These are phyloP conservation scores for Ctenopoma kingsleyae DNA, from an alignment of 2,797 vertebrate species.

Conservation along the genomic window DNA sequence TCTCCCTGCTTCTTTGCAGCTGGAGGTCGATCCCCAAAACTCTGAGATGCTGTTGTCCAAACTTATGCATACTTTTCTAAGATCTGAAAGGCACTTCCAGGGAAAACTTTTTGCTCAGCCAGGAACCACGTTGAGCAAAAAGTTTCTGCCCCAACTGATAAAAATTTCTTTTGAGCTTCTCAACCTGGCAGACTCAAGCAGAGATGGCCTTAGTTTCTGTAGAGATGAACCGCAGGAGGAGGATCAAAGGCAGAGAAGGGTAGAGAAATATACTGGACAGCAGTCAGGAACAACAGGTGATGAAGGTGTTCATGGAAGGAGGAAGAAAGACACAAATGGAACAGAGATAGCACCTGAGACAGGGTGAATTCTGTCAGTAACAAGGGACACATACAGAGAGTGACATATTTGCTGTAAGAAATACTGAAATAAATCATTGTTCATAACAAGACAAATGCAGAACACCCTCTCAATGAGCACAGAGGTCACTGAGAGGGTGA, in stretches of 20 bases:
- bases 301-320: slow-evolving; percentile 40
- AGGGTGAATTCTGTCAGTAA: slow-evolving; percentile 46
- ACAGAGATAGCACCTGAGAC: slow-evolving; percentile 19
- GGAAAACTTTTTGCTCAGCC: background rate
- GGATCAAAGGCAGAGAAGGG: slow-evolving; percentile 62
- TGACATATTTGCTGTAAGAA: slow-evolving; percentile 1
- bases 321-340: slow-evolving; percentile 33
- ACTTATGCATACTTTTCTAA: slow-evolving; percentile 21
- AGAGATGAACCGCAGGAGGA: slow-evolving; percentile 25
- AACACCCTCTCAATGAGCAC: background rate
- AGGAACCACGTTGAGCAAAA: slow-evolving; percentile 16
- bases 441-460: slow-evolving; percentile 11
- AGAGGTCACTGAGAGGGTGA: background rate
- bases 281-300: slow-evolving; percentile 58
- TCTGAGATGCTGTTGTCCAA: slow-evolving; percentile 20
- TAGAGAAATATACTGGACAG: slow-evolving; percentile 42
- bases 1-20: slow-evolving; percentile 24
- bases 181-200: slow-evolving; percentile 34
- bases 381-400: slow-evolving; percentile 19
- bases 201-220: slow-evolving; percentile 24
- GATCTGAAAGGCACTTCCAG: slow-evolving; percentile 17
- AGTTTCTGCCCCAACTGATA: slow-evolving; percentile 40
- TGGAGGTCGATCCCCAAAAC: slow-evolving; percentile 17
- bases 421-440: slow-evolving; percentile 13
- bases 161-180: slow-evolving; percentile 56